A percentile compares a stretch with the other conserved stretches of the same genome.
These are phyloP conservation scores for Lepidostoma basale DNA, from an alignment of 1,140 invertebrate genomes.

Conservation along the genomic window DNA sequence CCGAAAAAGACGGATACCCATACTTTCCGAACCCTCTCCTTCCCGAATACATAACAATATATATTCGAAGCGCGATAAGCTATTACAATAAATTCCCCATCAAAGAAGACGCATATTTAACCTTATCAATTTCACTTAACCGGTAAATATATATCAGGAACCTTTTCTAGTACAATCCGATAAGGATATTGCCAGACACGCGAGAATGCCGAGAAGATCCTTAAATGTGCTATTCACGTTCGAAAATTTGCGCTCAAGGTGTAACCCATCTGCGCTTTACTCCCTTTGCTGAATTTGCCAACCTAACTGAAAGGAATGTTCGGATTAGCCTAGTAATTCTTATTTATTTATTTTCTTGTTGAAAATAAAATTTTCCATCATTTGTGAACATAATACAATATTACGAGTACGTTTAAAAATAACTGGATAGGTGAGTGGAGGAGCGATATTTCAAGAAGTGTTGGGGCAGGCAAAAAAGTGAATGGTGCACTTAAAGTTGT, in stretches of 20 bases:
- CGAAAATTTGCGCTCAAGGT: background rate
- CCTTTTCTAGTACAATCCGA: slow-evolving; percentile 22
- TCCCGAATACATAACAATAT: background rate
- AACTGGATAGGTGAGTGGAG: too few relatives aligned
- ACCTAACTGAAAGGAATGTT: too few relatives aligned
- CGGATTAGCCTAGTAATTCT: too few relatives aligned
- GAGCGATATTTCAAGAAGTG: too few relatives aligned
- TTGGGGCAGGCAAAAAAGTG: too few relatives aligned
- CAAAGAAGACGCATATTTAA: slow-evolving; percentile 31
- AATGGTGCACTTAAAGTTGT: too few relatives aligned
- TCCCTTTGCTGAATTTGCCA: too few relatives aligned
- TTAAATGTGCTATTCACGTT: slow-evolving; percentile 4
- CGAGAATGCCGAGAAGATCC: background rate
- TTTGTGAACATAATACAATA: too few relatives aligned
- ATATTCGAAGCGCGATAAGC: slow-evolving; percentile 13
- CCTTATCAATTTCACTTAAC: slow-evolving; percentile 33
- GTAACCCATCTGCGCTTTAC: too few relatives aligned
- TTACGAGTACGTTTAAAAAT: too few relatives aligned
- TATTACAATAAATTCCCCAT: slow-evolving; percentile 32
- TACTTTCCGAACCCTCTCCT: background rate
- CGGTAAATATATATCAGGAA: slow-evolving; percentile 19
- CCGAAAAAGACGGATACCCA: background rate
- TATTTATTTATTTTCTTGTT: too few relatives aligned
- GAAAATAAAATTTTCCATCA: too few relatives aligned
- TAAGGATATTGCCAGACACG: slow-evolving; percentile 18